Evolutionary conservation across 2,113 vertebrate genomes (phyloP).

Genomic region (Catharus minimus): DNA sequence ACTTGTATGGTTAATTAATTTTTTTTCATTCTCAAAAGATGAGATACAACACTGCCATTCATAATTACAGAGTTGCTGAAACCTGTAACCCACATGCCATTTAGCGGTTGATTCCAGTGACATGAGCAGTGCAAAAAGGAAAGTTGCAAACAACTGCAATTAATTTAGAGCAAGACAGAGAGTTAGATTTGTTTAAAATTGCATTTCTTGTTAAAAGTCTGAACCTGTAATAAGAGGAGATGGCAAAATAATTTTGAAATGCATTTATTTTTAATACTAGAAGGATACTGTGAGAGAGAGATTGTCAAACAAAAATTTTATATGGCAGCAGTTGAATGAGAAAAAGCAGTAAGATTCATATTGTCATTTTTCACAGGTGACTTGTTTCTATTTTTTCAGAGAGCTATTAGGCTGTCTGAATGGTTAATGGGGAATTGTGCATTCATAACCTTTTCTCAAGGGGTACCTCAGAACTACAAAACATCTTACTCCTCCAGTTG

Average conservation of each 20-base stretch:
- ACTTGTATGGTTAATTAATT: not conserved
- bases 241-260: not conserved
- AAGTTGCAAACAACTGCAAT: not conserved
- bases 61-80: not conserved
- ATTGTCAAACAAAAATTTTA: not conserved
- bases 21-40: not conserved
- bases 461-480: not conserved
- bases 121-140: accelerated
- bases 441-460: not conserved
- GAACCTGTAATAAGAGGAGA: not conserved
- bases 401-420: not conserved
- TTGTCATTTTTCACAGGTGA: not conserved
- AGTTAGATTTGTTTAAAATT: not conserved
- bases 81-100: not conserved
- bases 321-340: not conserved
- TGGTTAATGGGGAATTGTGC: not conserved
- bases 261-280: not conserved
- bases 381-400: not conserved
- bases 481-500: not conserved
- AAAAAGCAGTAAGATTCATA: not conserved
- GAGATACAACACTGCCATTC: not conserved
- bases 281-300: not conserved
- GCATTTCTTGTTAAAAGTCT: not conserved
- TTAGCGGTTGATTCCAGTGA: not conserved
- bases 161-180: not conserved